Percentiles rank a stretch among this genome's conserved stretches.
These are phyloP conservation scores for Drosophila sulfurigaster DNA, from an alignment of 1,140 invertebrate genomes.

Conservation along the genomic window DNA sequence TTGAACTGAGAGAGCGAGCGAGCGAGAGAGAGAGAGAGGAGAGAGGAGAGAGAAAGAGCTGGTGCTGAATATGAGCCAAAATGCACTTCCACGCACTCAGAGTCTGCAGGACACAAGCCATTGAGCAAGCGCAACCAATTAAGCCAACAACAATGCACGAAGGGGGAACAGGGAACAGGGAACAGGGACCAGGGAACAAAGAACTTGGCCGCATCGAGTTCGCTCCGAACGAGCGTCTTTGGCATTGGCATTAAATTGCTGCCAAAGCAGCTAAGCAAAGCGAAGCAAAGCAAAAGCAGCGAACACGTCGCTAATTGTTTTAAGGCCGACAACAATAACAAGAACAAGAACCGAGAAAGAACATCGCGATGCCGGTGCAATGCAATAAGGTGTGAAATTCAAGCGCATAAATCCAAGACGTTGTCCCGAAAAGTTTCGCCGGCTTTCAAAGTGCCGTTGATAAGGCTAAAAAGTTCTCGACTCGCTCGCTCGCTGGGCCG, in stretches of 20 bases:
- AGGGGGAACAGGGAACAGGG: too few species aligned
- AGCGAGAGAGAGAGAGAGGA: neutral
- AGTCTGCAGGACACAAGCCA: constrained; percentile 54
- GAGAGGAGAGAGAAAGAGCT: constrained; percentile 42
- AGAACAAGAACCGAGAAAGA: too few species aligned
- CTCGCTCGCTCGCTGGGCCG: constrained; percentile 44
- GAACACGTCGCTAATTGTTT: constrained; percentile 74
- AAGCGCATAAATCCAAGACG: constrained; percentile 60
- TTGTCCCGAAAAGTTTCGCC: constrained; percentile 54
- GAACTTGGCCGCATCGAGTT: constrained; percentile 19
- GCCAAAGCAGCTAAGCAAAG: constrained; percentile 6
- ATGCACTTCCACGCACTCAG: constrained; percentile 42
- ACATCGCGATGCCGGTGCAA: constrained; percentile 29
- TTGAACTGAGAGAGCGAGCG: neutral
- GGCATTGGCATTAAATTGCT: constrained; percentile 28
- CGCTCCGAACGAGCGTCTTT: neutral
- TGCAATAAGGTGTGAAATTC: constrained; percentile 82
- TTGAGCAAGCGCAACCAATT: constrained; percentile 67
- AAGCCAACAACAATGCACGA: constrained; percentile 38
- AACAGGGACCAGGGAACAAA: neutral
- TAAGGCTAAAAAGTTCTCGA: constrained; percentile 45
- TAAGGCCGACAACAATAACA: constrained; percentile 46
- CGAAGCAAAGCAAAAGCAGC: constrained; percentile 1
- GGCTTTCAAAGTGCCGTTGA: constrained; percentile 43
- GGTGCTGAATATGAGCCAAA: constrained; percentile 67